Conservation (phyloP, 2,113 vertebrate species). For the Oncorhynchus mykiss region DNA sequence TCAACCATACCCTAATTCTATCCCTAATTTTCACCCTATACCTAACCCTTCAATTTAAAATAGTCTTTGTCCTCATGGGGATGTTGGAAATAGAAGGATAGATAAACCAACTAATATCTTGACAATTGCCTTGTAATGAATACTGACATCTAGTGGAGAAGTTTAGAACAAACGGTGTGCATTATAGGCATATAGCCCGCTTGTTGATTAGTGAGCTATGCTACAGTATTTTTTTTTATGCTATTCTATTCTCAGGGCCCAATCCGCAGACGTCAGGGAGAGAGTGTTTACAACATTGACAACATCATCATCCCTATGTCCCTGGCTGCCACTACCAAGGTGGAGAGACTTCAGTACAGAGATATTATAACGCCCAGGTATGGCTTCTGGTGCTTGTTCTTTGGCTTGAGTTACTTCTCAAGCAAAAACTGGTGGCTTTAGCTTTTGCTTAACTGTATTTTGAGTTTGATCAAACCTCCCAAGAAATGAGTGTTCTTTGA, state of each 20-base stretch:
- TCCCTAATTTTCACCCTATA: no score
- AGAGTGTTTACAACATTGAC: slow-evolving; percentile 84
- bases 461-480: not conserved
- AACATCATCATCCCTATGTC: slow-evolving; percentile 89
- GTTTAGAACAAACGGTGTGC: not conserved
- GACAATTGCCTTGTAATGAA: not conserved
- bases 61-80: no score
- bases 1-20: no score
- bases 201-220: not conserved
- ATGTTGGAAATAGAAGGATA: no score
- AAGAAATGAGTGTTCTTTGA: not conserved
- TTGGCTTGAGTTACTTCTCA: not conserved
- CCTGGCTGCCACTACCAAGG: slow-evolving; percentile 74
- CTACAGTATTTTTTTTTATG: not conserved
- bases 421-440: no score
- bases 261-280: slow-evolving; percentile 76
- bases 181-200: not conserved
- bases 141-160: not conserved
- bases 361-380: slow-evolving; percentile 94
- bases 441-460: not conserved
- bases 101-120: no score
- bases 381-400: not conserved
- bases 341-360: slow-evolving; percentile 90
- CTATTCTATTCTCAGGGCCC: slow-evolving; percentile 63
- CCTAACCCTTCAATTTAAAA: no score